Percentiles rank a stretch among this genome's conserved stretches.
Evolutionary conservation across 1,140 invertebrate species (phyloP).

Genomic region (Hycleus phaleratus): DNA sequence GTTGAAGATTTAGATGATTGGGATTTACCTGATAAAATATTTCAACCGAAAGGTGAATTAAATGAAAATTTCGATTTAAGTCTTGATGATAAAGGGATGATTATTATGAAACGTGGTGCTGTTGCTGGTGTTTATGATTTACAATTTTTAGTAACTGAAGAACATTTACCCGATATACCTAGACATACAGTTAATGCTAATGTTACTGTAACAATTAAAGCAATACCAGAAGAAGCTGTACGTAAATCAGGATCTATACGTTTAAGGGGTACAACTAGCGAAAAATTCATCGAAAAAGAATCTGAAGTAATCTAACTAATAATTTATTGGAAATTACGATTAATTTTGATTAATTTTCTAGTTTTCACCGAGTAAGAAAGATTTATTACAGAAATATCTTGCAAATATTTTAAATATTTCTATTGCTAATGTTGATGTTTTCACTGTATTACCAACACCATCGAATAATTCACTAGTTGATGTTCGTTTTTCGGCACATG

Average conservation of each 20-base stretch:
- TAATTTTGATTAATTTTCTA: slow-evolving; percentile 24
- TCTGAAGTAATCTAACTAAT: slow-evolving; percentile 38
- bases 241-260: slow-evolving; percentile 82
- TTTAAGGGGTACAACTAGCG: slow-evolving; percentile 69
- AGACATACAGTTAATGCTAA: slow-evolving; percentile 64
- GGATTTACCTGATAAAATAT: slow-evolving; percentile 84
- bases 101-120: slow-evolving; percentile 68
- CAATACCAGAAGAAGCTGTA: slow-evolving; percentile 83
- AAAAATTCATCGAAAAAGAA: slow-evolving; percentile 68
- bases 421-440: slow-evolving; percentile 80
- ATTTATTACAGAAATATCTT: slow-evolving; percentile 59
- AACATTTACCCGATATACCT: slow-evolving; percentile 41
- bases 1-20: slow-evolving; percentile 88
- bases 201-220: slow-evolving; percentile 76
- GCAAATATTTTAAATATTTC: slow-evolving; percentile 68
- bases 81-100: slow-evolving; percentile 64
- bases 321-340: neutral
- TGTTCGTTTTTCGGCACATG: slow-evolving; percentile 84
- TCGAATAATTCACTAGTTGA: slow-evolving; percentile 58
- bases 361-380: slow-evolving; percentile 63
- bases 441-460: slow-evolving; percentile 72
- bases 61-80: slow-evolving; percentile 56
- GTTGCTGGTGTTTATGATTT: slow-evolving; percentile 60
- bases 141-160: slow-evolving; percentile 64
- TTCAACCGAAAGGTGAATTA: slow-evolving; percentile 52